Percentiles rank a stretch among this genome's conserved stretches.
These are phyloP conservation scores for Phocoena phocoena DNA, from an alignment of 2,113 vertebrate species.

Conservation along the genomic window DNA sequence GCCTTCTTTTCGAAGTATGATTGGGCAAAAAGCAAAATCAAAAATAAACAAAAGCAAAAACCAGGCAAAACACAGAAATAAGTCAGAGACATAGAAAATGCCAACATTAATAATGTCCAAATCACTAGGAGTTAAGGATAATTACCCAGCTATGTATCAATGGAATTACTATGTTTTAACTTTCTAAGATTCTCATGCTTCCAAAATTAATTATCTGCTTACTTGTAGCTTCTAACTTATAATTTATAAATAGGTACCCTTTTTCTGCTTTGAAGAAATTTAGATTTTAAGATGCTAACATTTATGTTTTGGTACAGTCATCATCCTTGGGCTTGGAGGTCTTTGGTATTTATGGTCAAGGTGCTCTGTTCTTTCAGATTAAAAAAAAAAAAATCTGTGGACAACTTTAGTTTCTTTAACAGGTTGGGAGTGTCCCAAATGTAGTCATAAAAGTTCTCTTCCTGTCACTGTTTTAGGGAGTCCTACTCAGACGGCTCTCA, in stretches of 20 bases:
- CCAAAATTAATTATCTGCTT: not conserved
- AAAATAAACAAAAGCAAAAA: conserved; percentile 36
- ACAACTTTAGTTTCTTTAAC: not conserved
- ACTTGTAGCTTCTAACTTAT: not conserved
- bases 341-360: not conserved
- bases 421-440: not conserved
- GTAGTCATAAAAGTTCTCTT: not conserved
- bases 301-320: not conserved
- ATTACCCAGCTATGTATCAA: not conserved
- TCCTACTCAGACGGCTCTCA: not conserved
- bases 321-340: not conserved
- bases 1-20: not conserved
- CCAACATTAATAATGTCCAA: conserved; percentile 19
- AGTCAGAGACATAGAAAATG: conserved; percentile 7
- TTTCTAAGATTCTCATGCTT: not conserved
- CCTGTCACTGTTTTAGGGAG: not conserved
- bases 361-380: not conserved
- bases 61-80: not conserved
- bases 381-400: not conserved
- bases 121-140: not conserved
- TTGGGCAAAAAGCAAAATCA: conserved; percentile 8
- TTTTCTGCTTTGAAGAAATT: not conserved
- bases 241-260: not conserved
- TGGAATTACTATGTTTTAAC: not conserved
- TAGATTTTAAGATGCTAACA: not conserved